Evolutionary conservation across 2,797 vertebrate species (phyloP).

Genomic region (Fringilla coelebs): DNA sequence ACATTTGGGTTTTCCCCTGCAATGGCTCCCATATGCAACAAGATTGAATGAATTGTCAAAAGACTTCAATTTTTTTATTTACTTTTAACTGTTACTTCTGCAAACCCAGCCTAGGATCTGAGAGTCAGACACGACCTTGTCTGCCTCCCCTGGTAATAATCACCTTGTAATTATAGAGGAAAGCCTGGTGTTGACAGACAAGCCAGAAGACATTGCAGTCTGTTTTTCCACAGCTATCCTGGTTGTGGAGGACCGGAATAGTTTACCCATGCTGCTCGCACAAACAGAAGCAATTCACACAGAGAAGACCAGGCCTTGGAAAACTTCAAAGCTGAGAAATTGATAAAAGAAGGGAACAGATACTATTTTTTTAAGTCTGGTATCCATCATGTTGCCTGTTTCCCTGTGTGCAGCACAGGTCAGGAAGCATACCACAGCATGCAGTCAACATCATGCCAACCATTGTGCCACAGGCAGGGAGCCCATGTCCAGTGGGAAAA

Average conservation of each 20-base stretch:
- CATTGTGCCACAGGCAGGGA: not conserved
- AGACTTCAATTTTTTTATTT: not conserved
- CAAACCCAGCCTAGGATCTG: not conserved
- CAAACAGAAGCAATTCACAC: not conserved
- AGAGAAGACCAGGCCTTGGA: not conserved
- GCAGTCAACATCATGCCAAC: accelerated
- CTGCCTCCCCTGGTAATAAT: not conserved
- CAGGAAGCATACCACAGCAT: not conserved
- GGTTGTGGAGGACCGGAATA: not conserved
- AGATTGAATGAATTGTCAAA: not conserved
- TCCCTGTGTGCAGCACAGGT: not conserved
- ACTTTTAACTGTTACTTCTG: not conserved
- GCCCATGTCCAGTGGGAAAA: not conserved
- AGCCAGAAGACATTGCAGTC: not conserved
- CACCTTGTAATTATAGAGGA: not conserved
- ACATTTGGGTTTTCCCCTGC: not conserved
- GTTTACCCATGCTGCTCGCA: not conserved
- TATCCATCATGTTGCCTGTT: not conserved
- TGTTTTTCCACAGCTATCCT: not conserved
- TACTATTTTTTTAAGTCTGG: not conserved
- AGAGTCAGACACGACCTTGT: not conserved
- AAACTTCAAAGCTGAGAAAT: not conserved
- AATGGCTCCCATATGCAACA: not conserved
- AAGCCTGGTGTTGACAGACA: not conserved
- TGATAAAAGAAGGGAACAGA: not conserved